Conservation (phyloP, 2,113 vertebrate species). For the Dunckerocampus dactyliophorus region DNA sequence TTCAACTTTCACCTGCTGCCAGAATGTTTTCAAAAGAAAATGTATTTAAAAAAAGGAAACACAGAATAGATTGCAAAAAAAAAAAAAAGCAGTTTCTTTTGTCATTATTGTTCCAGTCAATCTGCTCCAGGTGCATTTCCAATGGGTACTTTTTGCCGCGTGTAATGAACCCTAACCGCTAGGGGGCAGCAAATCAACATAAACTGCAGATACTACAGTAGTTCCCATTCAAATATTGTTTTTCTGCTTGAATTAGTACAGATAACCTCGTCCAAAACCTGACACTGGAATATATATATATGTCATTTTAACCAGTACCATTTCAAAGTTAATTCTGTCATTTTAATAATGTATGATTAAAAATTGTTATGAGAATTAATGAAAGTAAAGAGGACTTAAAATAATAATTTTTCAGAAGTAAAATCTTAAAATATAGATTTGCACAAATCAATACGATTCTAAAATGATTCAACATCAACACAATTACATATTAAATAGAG, state of each 20-base stretch:
- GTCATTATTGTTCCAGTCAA: conserved; percentile 1
- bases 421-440: too few species aligned
- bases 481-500: too few species aligned
- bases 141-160: too few species aligned
- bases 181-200: conserved; percentile 54
- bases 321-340: too few species aligned
- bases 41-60: conserved; percentile 26
- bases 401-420: too few species aligned
- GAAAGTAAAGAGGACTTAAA: too few species aligned
- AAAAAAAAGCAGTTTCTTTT: conserved; percentile 24
- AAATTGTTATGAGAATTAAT: too few species aligned
- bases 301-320: too few species aligned
- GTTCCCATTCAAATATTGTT: background rate
- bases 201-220: background rate
- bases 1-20: conserved; percentile 65
- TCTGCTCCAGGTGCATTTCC: too few species aligned
- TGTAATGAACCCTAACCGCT: conserved; percentile 15
- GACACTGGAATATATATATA: background rate
- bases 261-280: conserved; percentile 2
- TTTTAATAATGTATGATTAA: too few species aligned
- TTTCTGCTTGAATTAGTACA: background rate
- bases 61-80: conserved; percentile 57
- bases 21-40: conserved; percentile 66
- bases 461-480: too few species aligned
- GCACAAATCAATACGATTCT: too few species aligned